Evolutionary conservation across 2,888 invertebrate genomes (phyloP).

Genomic region (Temnothorax unifasciatus): DNA sequence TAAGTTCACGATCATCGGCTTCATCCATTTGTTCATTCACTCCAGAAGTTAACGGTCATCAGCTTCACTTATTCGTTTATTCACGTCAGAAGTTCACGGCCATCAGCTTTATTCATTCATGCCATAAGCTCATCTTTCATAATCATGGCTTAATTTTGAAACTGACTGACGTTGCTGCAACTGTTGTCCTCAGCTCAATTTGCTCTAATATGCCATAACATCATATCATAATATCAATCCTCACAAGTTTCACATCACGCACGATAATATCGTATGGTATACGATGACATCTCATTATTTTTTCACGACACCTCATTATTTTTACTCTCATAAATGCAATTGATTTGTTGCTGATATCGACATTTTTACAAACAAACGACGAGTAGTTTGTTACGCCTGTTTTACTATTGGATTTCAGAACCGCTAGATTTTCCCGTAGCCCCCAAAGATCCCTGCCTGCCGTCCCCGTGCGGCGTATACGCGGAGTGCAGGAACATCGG

Average conservation of each 20-base stretch:
- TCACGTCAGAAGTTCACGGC: neutral
- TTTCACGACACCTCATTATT: neutral
- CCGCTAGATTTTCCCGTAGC: slow-evolving; percentile 73
- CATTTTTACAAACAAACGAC: neutral
- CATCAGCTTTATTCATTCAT: neutral
- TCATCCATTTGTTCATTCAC: neutral
- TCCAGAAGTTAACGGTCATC: neutral
- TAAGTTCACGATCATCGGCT: neutral
- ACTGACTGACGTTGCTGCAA: neutral
- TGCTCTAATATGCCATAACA: neutral
- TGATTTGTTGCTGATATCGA: slow-evolving; percentile 1
- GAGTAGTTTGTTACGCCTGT: neutral
- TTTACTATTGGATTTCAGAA: slow-evolving; percentile 85
- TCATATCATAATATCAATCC: neutral
- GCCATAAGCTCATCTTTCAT: neutral
- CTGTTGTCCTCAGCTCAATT: neutral
- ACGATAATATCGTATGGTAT: neutral
- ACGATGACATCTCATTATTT: slow-evolving; percentile 3
- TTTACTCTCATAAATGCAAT: neutral
- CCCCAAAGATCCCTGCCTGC: slow-evolving; percentile 91
- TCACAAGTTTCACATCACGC: neutral
- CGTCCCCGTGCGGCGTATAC: slow-evolving; percentile 95
- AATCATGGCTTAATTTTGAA: slow-evolving; percentile 2
- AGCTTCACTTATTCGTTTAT: neutral
- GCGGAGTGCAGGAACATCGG: slow-evolving; percentile 93